Conservation (phyloP, 2,113 vertebrate genomes). For the Hirundichthys speculiger region DNA sequence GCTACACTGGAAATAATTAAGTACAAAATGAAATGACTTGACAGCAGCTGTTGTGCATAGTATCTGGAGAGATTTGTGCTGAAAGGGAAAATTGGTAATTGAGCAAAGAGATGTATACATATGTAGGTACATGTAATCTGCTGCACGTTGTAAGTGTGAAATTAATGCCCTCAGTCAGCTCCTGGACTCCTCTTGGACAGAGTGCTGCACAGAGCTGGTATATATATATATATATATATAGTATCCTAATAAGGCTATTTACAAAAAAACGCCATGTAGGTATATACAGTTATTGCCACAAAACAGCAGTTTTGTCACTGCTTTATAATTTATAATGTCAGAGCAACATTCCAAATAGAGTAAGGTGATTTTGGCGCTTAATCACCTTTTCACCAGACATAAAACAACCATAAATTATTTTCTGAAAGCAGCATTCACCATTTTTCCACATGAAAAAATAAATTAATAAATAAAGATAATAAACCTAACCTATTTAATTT, state of each 20-base stretch:
- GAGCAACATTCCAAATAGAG: conserved; percentile 32
- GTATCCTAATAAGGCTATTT: conserved; percentile 59
- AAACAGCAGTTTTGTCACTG: conserved; percentile 39
- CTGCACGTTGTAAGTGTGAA: conserved; percentile 42
- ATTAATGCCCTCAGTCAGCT: conserved; percentile 67
- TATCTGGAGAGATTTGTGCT: conserved; percentile 67
- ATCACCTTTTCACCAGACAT: conserved; percentile 26
- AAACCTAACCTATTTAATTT: conserved; percentile 3
- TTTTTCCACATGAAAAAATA: conserved; percentile 5
- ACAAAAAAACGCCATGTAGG: conserved; percentile 49
- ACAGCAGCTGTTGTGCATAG: conserved; percentile 75
- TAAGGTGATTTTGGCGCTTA: conserved; percentile 11
- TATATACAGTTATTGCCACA: conserved; percentile 71
- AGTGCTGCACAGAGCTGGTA: conserved; percentile 42
- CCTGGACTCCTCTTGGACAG: conserved; percentile 36
- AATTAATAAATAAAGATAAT: not conserved
- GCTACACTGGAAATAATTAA: conserved; percentile 7
- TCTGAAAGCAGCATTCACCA: not conserved
- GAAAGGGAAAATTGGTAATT: conserved; percentile 49
- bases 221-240: conserved; percentile 30
- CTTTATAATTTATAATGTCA: conserved; percentile 40
- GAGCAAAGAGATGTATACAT: conserved; percentile 48
- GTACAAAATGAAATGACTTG: conserved; percentile 43
- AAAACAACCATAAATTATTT: not conserved
- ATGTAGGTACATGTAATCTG: conserved; percentile 17